A percentile compares a stretch with the other conserved stretches of the same genome.
Evolutionary conservation across 2,888 invertebrate genomes (phyloP).

Genomic region (Noctua janthe): DNA sequence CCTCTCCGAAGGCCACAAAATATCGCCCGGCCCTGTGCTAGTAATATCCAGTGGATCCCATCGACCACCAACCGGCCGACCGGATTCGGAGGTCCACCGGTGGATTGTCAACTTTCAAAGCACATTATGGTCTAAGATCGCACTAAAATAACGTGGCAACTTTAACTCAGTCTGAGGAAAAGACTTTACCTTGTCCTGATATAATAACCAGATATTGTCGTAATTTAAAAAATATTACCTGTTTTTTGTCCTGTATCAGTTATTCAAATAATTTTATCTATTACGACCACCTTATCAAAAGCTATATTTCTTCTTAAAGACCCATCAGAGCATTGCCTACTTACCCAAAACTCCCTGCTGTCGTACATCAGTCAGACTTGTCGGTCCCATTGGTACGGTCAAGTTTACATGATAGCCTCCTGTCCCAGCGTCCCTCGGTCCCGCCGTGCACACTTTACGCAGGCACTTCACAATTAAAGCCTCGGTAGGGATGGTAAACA

Average conservation of each 20-base stretch:
- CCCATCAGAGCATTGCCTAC: not conserved
- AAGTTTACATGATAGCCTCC: constrained; percentile 29
- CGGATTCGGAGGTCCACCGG: not conserved
- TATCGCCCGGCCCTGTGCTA: not conserved
- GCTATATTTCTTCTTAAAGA: constrained; percentile 17
- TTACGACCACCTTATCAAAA: too few species aligned
- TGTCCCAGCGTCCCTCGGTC: constrained; percentile 3
- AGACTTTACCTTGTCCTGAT: not conserved
- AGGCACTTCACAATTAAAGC: constrained; percentile 29
- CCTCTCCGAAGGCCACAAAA: not conserved
- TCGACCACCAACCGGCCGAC: not conserved
- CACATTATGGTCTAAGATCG: not conserved
- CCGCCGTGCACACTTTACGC: constrained; percentile 33
- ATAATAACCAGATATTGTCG: too few species aligned
- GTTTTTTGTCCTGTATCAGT: not conserved
- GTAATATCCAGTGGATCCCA: not conserved
- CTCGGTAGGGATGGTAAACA: constrained; percentile 1
- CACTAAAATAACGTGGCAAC: not conserved
- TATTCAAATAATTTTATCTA: not conserved
- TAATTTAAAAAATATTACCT: not conserved
- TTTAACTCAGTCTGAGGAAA: not conserved
- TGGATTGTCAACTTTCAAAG: too few species aligned
- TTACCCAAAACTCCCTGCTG: not conserved
- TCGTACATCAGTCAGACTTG: not conserved
- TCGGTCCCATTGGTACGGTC: constrained; percentile 27